Evolutionary conservation across 1,140 invertebrate genomes (phyloP), one percentile per base, ranked within the genome.

Genomic region (Temnothorax curvispinosus): DNA sequence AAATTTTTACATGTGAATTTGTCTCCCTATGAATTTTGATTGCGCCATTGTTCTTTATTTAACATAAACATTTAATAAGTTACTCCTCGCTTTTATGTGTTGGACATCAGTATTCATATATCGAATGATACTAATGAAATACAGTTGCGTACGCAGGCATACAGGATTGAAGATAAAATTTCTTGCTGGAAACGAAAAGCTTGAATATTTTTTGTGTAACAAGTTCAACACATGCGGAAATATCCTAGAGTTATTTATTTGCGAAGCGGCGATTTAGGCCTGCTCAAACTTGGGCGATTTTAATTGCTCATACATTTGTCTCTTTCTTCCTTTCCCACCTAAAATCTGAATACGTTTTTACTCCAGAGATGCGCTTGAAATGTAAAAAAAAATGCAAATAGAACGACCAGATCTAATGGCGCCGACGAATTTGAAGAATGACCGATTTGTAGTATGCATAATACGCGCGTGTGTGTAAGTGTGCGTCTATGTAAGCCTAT

Each of bases 381-480:
- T 64, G 21, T 3, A 41, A 13, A 32, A 60, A 60, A 60, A 52
- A 44, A 3, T 52, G 71, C 54, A 50, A n/a, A 13, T 58, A 52
- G 11, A 56, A 47, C 15, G 38, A 72, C 18, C 1, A 21, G 41
- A 74, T 52, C 56, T 77, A 52, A 52, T 18, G 50, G 56, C 47
- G 47, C 74, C 15, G 58, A 80, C 15, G 52, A 54, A 74, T 18
- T 85, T 50, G 21, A 62, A 85, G 6, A 15, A 69, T 60, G 85
- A 88, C 13, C 54, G 62, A 76, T 52, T 85, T 65, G 41, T 80
- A 35, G 50, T 80, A 35, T 65, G 32, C 35, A 62, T 41, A 60
- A 21, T 50, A 44, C 52, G 67, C 62, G 4, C 52, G 15, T 58
- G 32, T 44, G 32, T 54, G 52, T 35, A n/a, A 21, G 62, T 41